Evolutionary conservation across 2,797 vertebrate genomes (phyloP).

Genomic region (Mus minutoides): DNA sequence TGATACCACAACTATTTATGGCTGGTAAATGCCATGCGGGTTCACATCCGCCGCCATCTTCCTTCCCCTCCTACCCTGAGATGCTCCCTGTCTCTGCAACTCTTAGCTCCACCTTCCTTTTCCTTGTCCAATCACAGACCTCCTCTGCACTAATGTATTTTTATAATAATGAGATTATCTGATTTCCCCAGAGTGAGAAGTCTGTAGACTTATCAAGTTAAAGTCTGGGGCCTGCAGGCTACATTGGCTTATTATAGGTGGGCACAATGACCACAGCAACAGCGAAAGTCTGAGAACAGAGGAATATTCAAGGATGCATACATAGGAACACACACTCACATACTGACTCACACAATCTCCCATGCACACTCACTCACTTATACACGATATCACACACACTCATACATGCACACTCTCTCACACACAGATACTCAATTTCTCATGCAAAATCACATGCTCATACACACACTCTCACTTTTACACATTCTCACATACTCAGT

Average conservation of each 20-base stretch:
- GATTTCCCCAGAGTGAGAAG: neutral
- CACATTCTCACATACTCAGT: too few species aligned
- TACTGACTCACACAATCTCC: neutral
- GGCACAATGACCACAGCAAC: neutral
- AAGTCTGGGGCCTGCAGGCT: neutral
- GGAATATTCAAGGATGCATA: neutral
- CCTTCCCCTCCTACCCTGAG: too few species aligned
- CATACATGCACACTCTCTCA: neutral
- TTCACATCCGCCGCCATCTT: too few species aligned
- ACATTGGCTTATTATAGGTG: neutral
- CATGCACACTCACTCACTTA: neutral
- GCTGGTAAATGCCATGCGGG: too few species aligned
- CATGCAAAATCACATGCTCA: too few species aligned
- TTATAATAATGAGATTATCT: constrained; percentile 5
- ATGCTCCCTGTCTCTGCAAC: too few species aligned
- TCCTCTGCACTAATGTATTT: neutral
- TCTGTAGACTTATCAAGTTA: neutral
- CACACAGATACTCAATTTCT: neutral
- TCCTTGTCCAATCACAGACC: too few species aligned
- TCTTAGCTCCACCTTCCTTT: too few species aligned
- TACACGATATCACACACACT: neutral
- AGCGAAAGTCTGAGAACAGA: neutral
- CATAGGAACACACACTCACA: neutral
- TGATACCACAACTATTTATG: too few species aligned
- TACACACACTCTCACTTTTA: too few species aligned